Base-by-base conservation (phyloP, 2,888 invertebrate species). In the Dichetophora obliterata region DNA sequence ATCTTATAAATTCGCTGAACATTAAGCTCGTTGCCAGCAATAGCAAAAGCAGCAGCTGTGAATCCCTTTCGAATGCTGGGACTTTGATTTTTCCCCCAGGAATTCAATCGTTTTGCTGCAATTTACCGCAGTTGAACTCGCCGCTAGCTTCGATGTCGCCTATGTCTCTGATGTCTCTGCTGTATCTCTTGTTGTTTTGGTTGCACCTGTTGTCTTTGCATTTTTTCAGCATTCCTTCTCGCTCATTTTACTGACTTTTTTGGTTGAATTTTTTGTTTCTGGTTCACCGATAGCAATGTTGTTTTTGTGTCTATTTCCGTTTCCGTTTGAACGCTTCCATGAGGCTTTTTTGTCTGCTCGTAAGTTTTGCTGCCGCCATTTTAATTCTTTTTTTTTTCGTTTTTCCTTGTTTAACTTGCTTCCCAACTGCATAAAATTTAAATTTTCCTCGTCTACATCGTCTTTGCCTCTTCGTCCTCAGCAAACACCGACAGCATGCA, bases 391-490 rank as follows among this genome's bases (percentile, higher is more conserved):
- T 22, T 24, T 37, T 37, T 37, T 31, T 31, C 31, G 5, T 31
- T 8, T 6, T 59, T 6, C 59, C 16, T 11, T 11, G 59, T 22
- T 27, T 59, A 43, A 43, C 43, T 43, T 43, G 24, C 27, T 14
- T 59, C 16, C 24, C 50, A 68, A 52, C 68, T 68, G 68, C 68
- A 68, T 72, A 43, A 59, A 72, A 57, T 72, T 72, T 61, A 72
- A 72, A 57, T 59, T 72, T 72, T 16, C 57, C 37, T 6, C 34
- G 9, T 34, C 9, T n/a, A n/a, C 9, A 1, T 6, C 16, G 16
- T 16, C 27, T 43, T 19, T 24, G n/a, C 22, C 9, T 48, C 43
- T 11, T n/a, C n/a, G n/a, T n/a, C 19, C 68, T 37, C 27, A 5
- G 1, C 14, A 65, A 34, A n/a, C 34, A 34, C 4, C 37, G 19